Evolutionary conservation across 2,888 invertebrate species (phyloP).

Genomic region (Parascotia fuliginaria): DNA sequence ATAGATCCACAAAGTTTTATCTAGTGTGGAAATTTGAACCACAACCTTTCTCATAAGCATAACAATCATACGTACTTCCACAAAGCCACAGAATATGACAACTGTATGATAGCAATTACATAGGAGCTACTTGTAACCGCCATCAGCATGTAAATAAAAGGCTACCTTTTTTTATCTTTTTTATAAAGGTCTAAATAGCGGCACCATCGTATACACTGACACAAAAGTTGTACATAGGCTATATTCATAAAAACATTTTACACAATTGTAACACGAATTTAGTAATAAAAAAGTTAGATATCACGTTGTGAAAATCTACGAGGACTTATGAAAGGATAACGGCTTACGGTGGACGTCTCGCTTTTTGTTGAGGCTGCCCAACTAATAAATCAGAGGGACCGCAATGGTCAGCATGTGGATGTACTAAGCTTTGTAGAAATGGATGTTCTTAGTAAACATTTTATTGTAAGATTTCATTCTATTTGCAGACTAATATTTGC

Average conservation of each 20-base stretch:
- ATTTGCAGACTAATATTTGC: background rate
- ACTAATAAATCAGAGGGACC: conserved; percentile 66
- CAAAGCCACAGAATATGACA: too few species aligned
- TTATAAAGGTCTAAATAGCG: too few species aligned
- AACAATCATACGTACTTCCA: too few species aligned
- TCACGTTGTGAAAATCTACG: conserved; percentile 50
- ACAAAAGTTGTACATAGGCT: background rate
- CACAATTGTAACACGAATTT: conserved; percentile 27
- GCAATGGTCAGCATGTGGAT: conserved; percentile 45
- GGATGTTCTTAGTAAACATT: background rate
- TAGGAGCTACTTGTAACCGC: too few species aligned
- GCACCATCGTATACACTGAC: too few species aligned
- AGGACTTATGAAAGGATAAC: conserved; percentile 50
- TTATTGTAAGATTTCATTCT: too few species aligned
- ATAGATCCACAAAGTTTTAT: too few species aligned
- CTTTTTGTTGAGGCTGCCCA: conserved; percentile 61
- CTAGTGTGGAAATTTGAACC: too few species aligned
- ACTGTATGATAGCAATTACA: too few species aligned
- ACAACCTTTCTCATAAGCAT: too few species aligned
- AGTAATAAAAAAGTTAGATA: conserved; percentile 49
- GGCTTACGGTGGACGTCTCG: conserved; percentile 52
- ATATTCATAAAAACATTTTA: conserved; percentile 17
- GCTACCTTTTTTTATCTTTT: too few species aligned
- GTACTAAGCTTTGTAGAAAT: conserved; percentile 13
- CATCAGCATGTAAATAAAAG: too few species aligned